Evolutionary conservation across 1,140 invertebrate species (phyloP).

Genomic region (Mesaphorura yosii): DNA sequence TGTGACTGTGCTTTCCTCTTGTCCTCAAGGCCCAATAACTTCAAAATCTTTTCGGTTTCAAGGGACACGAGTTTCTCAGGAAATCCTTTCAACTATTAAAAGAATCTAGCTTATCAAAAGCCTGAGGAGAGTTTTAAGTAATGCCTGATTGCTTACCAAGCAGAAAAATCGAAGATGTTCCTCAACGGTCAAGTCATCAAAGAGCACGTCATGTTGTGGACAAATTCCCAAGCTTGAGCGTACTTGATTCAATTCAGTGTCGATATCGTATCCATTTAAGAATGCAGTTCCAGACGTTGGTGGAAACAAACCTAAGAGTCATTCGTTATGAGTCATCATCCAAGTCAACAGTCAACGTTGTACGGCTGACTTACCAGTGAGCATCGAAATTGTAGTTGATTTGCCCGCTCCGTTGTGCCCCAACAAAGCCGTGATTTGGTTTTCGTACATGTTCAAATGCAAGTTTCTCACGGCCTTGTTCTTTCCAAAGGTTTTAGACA

Average conservation of each 20-base stretch:
- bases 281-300: slow-evolving; percentile 50
- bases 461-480: slow-evolving; percentile 56
- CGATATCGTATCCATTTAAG: slow-evolving; percentile 52
- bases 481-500: slow-evolving; percentile 44
- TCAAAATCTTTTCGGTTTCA: slow-evolving; percentile 7
- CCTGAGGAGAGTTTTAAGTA: not conserved
- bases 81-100: slow-evolving; percentile 11
- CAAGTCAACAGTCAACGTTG: not conserved
- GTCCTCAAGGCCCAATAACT: slow-evolving; percentile 43
- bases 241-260: slow-evolving; percentile 39
- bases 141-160: slow-evolving; percentile 34
- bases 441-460: slow-evolving; percentile 56
- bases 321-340: not conserved
- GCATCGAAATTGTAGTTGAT: slow-evolving; percentile 67
- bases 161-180: slow-evolving; percentile 50
- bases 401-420: slow-evolving; percentile 67
- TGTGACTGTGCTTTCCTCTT: slow-evolving; percentile 53
- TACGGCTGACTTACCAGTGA: slow-evolving; percentile 52
- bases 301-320: slow-evolving; percentile 45
- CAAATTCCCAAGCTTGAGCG: slow-evolving; percentile 52
- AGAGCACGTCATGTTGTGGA: slow-evolving; percentile 51
- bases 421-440: slow-evolving; percentile 53
- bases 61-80: not conserved
- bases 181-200: slow-evolving; percentile 45
- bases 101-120: not conserved